Conservation (phyloP, 2,797 vertebrate genomes). For the Chanos chanos region DNA sequence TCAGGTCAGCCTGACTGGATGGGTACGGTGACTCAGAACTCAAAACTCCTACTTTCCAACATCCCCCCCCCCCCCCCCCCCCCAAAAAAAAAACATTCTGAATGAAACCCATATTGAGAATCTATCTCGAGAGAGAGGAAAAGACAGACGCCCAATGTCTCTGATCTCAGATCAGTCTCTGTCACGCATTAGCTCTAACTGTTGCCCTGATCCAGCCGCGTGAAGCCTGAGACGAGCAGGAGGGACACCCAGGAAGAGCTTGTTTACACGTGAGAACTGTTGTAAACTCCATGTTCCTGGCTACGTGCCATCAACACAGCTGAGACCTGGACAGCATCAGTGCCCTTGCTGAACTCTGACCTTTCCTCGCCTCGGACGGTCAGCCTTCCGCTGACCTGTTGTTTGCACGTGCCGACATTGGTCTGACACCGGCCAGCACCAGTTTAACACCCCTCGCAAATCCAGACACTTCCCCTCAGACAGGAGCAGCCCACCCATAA, state of each 20-base stretch:
- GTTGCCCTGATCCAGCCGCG: slow-evolving; percentile 31
- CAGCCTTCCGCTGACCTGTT: slow-evolving; percentile 47
- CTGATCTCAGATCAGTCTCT: slow-evolving; percentile 22
- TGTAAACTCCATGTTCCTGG: slow-evolving; percentile 16
- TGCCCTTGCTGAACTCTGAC: slow-evolving; percentile 52
- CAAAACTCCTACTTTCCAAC: no score
- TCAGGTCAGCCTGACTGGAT: no score
- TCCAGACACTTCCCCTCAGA: background rate
- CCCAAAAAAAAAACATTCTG: no score
- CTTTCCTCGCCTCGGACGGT: slow-evolving; percentile 41
- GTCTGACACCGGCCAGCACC: slow-evolving; percentile 45
- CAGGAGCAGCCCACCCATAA: background rate
- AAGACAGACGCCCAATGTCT: slow-evolving; percentile 29
- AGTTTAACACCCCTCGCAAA: slow-evolving; percentile 43
- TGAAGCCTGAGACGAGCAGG: slow-evolving; percentile 29
- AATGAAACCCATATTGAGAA: slow-evolving; percentile 24
- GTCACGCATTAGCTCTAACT: slow-evolving; percentile 23
- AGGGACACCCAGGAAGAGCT: slow-evolving; percentile 38
- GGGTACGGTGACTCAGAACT: no score
- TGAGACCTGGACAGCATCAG: slow-evolving; percentile 48
- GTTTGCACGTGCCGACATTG: slow-evolving; percentile 26
- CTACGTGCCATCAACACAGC: slow-evolving; percentile 27
- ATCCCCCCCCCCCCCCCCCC: no score
- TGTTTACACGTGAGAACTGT: slow-evolving; percentile 28
- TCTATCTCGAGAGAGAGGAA: slow-evolving; percentile 25